Evolutionary conservation across 2,888 invertebrate species (phyloP).

Genomic region (Ceratothoa steindachneri): DNA sequence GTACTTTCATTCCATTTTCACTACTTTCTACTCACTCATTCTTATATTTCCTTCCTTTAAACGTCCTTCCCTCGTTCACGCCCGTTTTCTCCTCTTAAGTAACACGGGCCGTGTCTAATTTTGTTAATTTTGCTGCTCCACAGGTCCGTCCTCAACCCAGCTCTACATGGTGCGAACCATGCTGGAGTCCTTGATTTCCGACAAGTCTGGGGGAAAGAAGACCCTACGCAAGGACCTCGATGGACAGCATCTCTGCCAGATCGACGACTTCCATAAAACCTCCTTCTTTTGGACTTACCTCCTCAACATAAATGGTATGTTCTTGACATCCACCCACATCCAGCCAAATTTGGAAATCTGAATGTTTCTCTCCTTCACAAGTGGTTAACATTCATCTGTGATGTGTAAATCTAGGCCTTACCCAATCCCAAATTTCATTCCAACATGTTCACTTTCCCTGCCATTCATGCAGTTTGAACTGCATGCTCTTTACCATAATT

Average conservation of each 20-base stretch:
- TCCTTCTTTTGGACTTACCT: slow-evolving; percentile 96
- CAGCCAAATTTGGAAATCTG: background rate
- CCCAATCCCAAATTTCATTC: too few relatives aligned
- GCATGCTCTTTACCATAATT: too few relatives aligned
- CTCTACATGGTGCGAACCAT: slow-evolving; percentile 99
- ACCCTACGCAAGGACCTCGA: slow-evolving; percentile 95
- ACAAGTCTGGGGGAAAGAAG: slow-evolving; percentile 92
- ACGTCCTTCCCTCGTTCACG: too few relatives aligned
- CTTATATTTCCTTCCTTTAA: too few relatives aligned
- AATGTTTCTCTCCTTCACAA: slow-evolving; percentile 10
- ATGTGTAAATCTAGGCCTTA: slow-evolving; percentile 7
- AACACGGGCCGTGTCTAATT: background rate
- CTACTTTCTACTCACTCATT: too few relatives aligned
- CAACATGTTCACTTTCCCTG: too few relatives aligned
- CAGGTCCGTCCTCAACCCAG: slow-evolving; percentile 84
- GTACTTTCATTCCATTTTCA: too few relatives aligned
- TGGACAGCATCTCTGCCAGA: slow-evolving; percentile 82
- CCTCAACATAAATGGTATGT: slow-evolving; percentile 78
- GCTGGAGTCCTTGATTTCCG: slow-evolving; percentile 93
- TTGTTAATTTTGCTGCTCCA: background rate
- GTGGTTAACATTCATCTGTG: slow-evolving; percentile 23
- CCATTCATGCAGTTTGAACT: too few relatives aligned
- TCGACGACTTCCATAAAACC: slow-evolving; percentile 91
- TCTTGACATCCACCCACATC: too few relatives aligned
- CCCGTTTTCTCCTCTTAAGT: too few relatives aligned